Evolutionary conservation across 2,797 vertebrate genomes (phyloP), one percentile per base, ranked within the genome.

Genomic region (Trichosurus vulpecula): DNA sequence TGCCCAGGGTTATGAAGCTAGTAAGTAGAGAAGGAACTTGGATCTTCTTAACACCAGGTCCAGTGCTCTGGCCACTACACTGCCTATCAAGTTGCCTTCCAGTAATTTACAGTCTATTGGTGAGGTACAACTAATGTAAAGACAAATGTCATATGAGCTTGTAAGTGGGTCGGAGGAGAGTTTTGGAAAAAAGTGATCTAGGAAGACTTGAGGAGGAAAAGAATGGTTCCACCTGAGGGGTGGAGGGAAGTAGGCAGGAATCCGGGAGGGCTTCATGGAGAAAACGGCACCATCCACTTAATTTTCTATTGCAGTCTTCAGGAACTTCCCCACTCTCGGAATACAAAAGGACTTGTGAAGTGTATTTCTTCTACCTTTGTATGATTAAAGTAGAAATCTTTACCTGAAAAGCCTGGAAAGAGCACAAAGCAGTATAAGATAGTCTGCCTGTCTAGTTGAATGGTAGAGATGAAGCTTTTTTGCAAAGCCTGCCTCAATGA

Each of bases 401-500:
- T 31, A 90, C 54, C 90, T 90, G 52, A 90, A 90, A 27, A 16
- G 29, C 53, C 27, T 90, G 95, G 95, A 92, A 96, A 94, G 35
- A 54, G 91, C 35, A n/a, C 53, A 25, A 27, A 94, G 58, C 41
- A 52, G 31, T 87, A 81, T 66, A 90, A 96, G 57, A 41, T 51
- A 35, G 90, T 90, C 52, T 90, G 3, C 81, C 91, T 94, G 94
- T 95, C 52, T 58, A 90, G 90, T 90, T 95, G 87, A 95, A 92
- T 87, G 52, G 90, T 94, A 95, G 91, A 91, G 91, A 94, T 31
- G 6, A 52, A 97, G 93, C 8, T 2, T 96, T 35, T 30, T 47
- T 92, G 27, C 91, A 92, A 81, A 96, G 52, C 92, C 96, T 98
- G 96, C 97, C 93, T 97, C 94, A 97, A 96, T 97, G 94, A 97